Conservation (phyloP, 2,113 vertebrate genomes). For the Nycticebus coucang region DNA sequence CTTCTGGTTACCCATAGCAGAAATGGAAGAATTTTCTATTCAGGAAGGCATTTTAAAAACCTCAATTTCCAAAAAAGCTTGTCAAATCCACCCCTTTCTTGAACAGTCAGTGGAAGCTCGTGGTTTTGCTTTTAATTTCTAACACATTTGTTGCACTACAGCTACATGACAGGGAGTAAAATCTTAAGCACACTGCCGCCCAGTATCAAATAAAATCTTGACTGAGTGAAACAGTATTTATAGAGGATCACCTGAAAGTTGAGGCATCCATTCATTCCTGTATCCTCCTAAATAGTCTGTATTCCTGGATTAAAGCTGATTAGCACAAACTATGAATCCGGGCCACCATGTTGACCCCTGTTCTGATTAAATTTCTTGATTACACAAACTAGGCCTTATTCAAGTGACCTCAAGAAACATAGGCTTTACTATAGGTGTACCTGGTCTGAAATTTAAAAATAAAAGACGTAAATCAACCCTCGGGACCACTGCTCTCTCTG, state of each 20-base stretch:
- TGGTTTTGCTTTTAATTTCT: slow-evolving; percentile 13
- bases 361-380: not conserved
- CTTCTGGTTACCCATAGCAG: not conserved
- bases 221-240: not conserved
- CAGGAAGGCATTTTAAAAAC: not conserved
- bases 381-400: not conserved
- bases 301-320: not conserved
- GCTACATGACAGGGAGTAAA: not conserved
- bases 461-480: not conserved
- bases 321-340: not conserved
- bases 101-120: not conserved
- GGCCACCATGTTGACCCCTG: not conserved
- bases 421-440: not conserved
- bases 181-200: not conserved
- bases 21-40: not conserved
- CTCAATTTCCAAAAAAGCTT: not conserved
- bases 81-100: not conserved
- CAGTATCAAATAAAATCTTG: not conserved
- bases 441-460: not conserved
- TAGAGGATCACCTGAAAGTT: not conserved
- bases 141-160: not conserved
- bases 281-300: not conserved
- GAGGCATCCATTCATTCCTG: not conserved
- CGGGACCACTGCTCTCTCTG: not conserved
- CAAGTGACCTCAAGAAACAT: not conserved